Percentiles rank a stretch among this genome's conserved stretches.
Evolutionary conservation across 2,113 vertebrate genomes (phyloP).

Genomic region (Sphaerodactylus townsendi): DNA sequence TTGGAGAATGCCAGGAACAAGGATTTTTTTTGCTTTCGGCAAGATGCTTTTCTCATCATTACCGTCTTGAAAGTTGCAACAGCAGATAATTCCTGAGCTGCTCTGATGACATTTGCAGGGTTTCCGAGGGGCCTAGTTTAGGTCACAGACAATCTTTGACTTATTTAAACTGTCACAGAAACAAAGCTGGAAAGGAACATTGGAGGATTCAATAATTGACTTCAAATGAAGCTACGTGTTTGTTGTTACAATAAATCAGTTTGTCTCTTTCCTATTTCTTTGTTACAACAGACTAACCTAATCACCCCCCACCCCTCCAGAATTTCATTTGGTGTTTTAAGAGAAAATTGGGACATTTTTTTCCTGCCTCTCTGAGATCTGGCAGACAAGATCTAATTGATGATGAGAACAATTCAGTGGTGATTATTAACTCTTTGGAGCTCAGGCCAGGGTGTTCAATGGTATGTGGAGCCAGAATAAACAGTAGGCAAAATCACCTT

Average conservation of each 20-base stretch:
- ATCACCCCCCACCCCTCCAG: too few species aligned
- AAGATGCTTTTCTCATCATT: not conserved
- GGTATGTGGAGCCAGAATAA: too few species aligned
- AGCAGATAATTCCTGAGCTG: not conserved
- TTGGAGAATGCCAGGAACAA: not conserved
- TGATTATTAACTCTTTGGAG: too few species aligned
- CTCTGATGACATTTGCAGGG: not conserved
- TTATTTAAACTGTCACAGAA: constrained; percentile 8
- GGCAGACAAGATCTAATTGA: too few species aligned
- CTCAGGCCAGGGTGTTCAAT: too few species aligned
- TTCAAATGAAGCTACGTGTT: not conserved
- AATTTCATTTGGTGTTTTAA: not conserved
- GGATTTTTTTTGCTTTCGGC: not conserved
- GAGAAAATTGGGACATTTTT: not conserved
- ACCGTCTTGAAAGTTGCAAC: not conserved
- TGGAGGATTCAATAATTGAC: not conserved
- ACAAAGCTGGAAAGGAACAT: constrained; percentile 8
- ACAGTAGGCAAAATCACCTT: too few species aligned
- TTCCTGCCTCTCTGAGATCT: too few species aligned
- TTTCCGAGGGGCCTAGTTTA: not conserved
- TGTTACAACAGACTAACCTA: not conserved
- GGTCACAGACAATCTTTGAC: not conserved
- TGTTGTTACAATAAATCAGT: not conserved
- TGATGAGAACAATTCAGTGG: too few species aligned
- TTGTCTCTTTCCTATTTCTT: not conserved